Percentiles rank a stretch among this genome's conserved stretches.
Conservation (phyloP, 2,888 invertebrate genomes). For the Strigamia maritima region DNA sequence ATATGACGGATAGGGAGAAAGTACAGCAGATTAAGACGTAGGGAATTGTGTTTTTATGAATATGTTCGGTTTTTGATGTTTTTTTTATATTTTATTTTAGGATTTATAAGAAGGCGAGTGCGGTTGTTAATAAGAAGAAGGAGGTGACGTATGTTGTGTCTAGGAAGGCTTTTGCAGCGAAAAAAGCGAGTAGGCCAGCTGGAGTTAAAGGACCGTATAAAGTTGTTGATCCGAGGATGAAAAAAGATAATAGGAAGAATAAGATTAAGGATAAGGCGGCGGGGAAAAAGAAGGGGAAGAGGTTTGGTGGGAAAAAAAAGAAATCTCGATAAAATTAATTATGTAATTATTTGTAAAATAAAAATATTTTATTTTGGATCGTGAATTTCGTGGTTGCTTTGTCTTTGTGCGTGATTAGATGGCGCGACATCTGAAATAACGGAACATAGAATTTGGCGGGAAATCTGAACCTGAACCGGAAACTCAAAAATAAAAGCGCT, state of each 20-base stretch:
- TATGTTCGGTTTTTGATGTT: background rate
- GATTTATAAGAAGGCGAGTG: slow-evolving; percentile 84
- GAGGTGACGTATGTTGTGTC: slow-evolving; percentile 91
- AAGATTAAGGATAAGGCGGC: background rate
- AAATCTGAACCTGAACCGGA: no score
- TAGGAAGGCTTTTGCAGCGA: slow-evolving; percentile 76
- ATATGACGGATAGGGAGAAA: slow-evolving; percentile 90
- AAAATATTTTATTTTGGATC: no score
- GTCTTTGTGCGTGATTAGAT: no score
- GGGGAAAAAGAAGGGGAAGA: background rate
- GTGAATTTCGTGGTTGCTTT: no score
- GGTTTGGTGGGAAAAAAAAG: no score
- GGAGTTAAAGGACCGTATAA: slow-evolving; percentile 89
- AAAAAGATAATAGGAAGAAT: slow-evolving; percentile 67
- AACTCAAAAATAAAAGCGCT: no score
- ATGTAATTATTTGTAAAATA: no score
- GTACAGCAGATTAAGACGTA: slow-evolving; percentile 84
- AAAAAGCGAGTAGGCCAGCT: slow-evolving; percentile 71
- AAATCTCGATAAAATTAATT: no score
- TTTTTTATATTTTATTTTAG: slow-evolving; percentile 53
- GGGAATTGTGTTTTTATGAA: slow-evolving; percentile 48
- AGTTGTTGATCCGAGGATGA: slow-evolving; percentile 94
- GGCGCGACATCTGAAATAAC: no score
- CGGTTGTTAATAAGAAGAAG: slow-evolving; percentile 69
- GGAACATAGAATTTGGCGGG: no score